phyloP scores from a whole-genome alignment of 2,113 vertebrate species.

The Mormoops blainvillei region DNA sequence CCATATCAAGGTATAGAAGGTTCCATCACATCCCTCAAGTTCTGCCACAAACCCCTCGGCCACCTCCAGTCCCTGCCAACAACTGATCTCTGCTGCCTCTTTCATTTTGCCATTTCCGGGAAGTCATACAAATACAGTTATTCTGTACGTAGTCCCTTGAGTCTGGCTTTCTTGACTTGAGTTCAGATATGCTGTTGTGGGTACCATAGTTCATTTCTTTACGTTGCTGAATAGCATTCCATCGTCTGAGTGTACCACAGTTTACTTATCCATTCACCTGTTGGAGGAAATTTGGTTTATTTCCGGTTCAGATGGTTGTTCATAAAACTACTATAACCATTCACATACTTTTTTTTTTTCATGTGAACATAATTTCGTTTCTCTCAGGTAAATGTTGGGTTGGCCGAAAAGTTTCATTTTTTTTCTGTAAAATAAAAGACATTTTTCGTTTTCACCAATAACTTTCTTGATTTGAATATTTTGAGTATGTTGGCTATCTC shows the following conservation, averaged over 20 bases:
- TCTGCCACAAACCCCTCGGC: too few species aligned
- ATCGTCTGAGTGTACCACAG: too few species aligned
- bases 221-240: not conserved
- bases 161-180: not conserved
- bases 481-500: too few species aligned
- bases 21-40: accelerated
- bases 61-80: too few species aligned
- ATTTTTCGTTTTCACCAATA: too few species aligned
- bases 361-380: not conserved
- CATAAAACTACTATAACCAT: not conserved
- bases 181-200: not conserved
- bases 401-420: too few species aligned
- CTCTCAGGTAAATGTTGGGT: not conserved
- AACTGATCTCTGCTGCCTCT: not conserved
- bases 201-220: not conserved
- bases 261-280: too few species aligned
- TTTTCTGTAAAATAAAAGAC: too few species aligned
- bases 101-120: not conserved
- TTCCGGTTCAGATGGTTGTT: not conserved
- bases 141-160: not conserved
- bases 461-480: too few species aligned
- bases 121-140: not conserved
- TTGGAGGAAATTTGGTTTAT: not conserved
- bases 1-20: not conserved
- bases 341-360: not conserved